Evolutionary conservation across 2,888 invertebrate species (phyloP), one percentile per base, ranked within the genome.

Genomic region (Harpalus rubripes): DNA sequence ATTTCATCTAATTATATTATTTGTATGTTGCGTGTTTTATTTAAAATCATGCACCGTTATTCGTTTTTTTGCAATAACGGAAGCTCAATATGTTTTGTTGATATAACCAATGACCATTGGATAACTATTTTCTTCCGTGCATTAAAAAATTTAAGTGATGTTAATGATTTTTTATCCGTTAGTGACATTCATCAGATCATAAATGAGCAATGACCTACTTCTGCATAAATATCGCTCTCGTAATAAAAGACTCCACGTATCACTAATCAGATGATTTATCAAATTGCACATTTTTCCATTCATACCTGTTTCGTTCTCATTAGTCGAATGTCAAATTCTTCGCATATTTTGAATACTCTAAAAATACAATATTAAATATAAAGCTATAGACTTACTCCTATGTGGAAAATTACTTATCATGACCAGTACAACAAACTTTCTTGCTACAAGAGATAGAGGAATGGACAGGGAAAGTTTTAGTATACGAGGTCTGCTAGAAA

Each of bases 1-100:
- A 32, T 81, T 81, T 65, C 12, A 81, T 63, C 44, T 22, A 65
- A 81, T 81, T 81, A 81, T 81, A 81, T 81, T 81, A 63, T 81
- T 63, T 61, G 61, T 81, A 63, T 44, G 32, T 61, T 41, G 81
- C 63, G 81, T 81, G 81, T 81, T 63, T 81, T 81, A 81, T 81
- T 61, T 41, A 65, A 81, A 63, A 63, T 22, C 18, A 18, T 81
- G 10, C 68, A 81, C 72, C 65, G 72, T 81, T 68, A 81, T 58
- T 8, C 16, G 12, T 12, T 81, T 81, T 81, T 81, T 68, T 81
- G 68, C 68, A 81, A 68, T 81, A 81, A 72, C 81, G 81, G 68
- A 81, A 68, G 65, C 16, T 61, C 58, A 80, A 81, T 63, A 81
- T 81, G 81, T 81, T 63, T 81, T 81, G 61, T 63, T 81, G 18